These are phyloP conservation scores for Hermaeophaga mercurialis DNA, from an alignment of 2,888 invertebrate species.

Conservation along the genomic window DNA sequence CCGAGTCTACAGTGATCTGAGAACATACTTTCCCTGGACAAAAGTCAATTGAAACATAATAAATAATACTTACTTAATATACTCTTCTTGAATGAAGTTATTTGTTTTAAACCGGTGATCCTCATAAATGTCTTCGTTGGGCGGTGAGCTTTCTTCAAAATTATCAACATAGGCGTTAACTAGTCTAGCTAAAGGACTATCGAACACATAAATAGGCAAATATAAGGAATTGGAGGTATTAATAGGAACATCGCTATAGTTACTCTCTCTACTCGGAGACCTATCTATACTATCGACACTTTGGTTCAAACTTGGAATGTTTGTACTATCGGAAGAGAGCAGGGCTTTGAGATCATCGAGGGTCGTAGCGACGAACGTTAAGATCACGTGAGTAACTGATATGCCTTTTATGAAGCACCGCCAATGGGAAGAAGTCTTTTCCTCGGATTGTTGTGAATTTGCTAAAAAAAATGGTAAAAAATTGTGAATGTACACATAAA, in stretches of 20 bases:
- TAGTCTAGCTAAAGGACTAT: constrained; percentile 65
- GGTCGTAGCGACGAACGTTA: constrained; percentile 70
- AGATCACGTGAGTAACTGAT: constrained; percentile 65
- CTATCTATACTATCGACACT: constrained; percentile 47
- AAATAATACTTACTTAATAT: constrained; percentile 47
- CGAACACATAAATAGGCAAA: constrained; percentile 70
- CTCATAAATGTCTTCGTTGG: constrained; percentile 60
- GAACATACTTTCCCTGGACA: too few species aligned
- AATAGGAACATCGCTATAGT: constrained; percentile 52
- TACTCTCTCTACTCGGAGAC: constrained; percentile 50
- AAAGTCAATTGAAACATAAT: too few species aligned
- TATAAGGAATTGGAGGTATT: constrained; percentile 47
- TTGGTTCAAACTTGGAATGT: constrained; percentile 43
- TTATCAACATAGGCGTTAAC: constrained; percentile 60
- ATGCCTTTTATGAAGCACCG: constrained; percentile 70
- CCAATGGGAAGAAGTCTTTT: constrained; percentile 59
- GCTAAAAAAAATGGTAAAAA: constrained; percentile 23
- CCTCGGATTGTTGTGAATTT: constrained; percentile 28
- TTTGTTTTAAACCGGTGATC: constrained; percentile 61
- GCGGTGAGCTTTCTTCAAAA: constrained; percentile 37
- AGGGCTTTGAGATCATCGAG: constrained; percentile 59
- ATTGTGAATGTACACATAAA: too few species aligned
- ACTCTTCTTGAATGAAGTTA: constrained; percentile 52
- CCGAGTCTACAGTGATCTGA: too few species aligned
- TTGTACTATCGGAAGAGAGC: constrained; percentile 40